These are phyloP conservation scores for Eupithecia tripunctaria DNA, from an alignment of 2,888 invertebrate genomes.

Conservation along the genomic window DNA sequence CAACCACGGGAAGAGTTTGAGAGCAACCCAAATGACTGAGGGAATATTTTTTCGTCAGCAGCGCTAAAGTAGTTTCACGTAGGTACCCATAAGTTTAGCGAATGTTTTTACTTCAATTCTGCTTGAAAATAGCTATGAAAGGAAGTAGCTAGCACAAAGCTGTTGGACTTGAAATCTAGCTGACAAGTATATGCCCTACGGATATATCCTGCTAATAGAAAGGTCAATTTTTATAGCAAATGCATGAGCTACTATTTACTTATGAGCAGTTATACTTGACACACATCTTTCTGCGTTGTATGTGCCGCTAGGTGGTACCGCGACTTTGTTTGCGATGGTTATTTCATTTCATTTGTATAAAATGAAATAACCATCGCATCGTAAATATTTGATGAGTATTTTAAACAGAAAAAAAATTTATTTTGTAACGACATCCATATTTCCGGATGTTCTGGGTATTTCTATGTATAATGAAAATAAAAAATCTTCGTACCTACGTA, in stretches of 20 bases:
- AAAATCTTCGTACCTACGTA: too few relatives aligned
- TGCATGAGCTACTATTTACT: conserved; percentile 40
- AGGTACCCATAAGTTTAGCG: neutral
- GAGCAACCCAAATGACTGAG: too few relatives aligned
- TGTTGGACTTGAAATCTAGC: conserved; percentile 32
- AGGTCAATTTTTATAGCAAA: conserved; percentile 50
- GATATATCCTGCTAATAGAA: conserved; percentile 41
- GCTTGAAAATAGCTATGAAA: conserved; percentile 2
- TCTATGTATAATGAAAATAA: too few relatives aligned
- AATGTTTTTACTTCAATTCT: neutral
- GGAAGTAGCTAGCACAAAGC: neutral
- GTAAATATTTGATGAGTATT: too few relatives aligned
- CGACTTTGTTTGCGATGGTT: neutral
- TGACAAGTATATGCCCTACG: conserved; percentile 58
- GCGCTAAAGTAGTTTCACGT: neutral
- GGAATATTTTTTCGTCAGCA: too few relatives aligned
- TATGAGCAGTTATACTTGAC: conserved; percentile 46
- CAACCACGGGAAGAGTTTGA: too few relatives aligned
- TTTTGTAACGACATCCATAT: too few relatives aligned
- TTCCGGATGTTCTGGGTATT: too few relatives aligned
- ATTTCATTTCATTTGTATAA: too few relatives aligned
- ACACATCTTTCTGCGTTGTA: conserved; percentile 39
- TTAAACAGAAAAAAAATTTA: too few relatives aligned
- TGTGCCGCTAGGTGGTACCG: neutral
- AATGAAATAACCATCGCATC: too few relatives aligned